Conservation (phyloP, 2,113 vertebrate genomes). For the Bettongia penicillata region DNA sequence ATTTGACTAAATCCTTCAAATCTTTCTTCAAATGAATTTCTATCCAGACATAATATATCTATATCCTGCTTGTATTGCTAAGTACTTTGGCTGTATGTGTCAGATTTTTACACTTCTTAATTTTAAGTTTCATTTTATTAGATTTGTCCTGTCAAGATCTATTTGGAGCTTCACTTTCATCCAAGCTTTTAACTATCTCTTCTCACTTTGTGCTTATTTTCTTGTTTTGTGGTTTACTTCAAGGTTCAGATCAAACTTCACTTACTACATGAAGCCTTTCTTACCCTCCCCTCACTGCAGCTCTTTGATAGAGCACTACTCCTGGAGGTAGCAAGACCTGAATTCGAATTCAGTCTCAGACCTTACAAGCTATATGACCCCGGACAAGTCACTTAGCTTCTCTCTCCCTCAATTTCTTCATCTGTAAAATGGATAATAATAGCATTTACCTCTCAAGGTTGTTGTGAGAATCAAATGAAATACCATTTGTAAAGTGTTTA, state of each 20-base stretch:
- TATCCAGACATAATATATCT: neutral
- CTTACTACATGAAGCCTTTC: neutral
- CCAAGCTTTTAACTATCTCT: neutral
- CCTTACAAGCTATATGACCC: neutral
- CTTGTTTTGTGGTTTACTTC: slow-evolving; percentile 7
- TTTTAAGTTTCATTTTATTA: neutral
- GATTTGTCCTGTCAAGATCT: neutral
- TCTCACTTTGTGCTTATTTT: neutral
- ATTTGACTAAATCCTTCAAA: neutral
- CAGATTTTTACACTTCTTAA: neutral
- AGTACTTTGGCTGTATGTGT: neutral
- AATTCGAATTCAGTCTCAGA: neutral
- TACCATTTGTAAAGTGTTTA: neutral
- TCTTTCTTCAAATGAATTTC: neutral
- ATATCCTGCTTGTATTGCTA: neutral
- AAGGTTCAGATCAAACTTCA: neutral
- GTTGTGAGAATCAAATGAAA: neutral
- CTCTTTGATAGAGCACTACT: too few relatives aligned
- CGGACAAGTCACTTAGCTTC: neutral
- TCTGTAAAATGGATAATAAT: neutral
- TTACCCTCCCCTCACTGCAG: neutral
- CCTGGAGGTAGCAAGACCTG: neutral
- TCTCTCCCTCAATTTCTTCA: neutral
- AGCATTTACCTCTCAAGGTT: neutral
- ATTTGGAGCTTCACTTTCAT: neutral